phyloP scores from a whole-genome alignment of 1,140 invertebrate genomes.

The Babylonia areolata region DNA sequence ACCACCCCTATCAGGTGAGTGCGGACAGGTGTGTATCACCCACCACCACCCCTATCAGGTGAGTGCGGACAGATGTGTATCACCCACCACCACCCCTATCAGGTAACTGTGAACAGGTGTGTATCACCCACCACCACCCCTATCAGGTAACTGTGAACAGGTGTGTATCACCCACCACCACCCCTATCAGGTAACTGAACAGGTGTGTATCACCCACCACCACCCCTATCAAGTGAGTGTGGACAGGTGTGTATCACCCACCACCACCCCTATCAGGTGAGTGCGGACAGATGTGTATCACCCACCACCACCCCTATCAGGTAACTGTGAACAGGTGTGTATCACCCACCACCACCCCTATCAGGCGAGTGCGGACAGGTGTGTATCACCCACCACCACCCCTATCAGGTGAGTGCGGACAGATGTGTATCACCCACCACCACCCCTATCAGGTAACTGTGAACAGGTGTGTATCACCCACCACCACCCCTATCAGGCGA shows the following conservation, averaged over 20 bases:
- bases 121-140: too few relatives aligned
- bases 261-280: background rate
- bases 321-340: constrained; percentile 47
- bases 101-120: background rate
- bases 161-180: constrained; percentile 65
- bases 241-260: too few relatives aligned
- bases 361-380: background rate
- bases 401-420: background rate
- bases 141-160: background rate
- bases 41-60: constrained; percentile 71
- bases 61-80: background rate
- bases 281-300: too few relatives aligned
- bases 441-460: constrained; percentile 71
- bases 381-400: too few relatives aligned
- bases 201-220: background rate
- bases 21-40: too few relatives aligned
- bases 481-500: background rate
- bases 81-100: background rate
- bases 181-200: constrained; percentile 66
- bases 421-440: constrained; percentile 55
- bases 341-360: background rate
- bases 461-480: background rate
- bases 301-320: constrained; percentile 69
- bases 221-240: background rate
- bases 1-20: background rate